Evolutionary conservation across 2,797 vertebrate species (phyloP).

Genomic region (Discoglossus pictus): DNA sequence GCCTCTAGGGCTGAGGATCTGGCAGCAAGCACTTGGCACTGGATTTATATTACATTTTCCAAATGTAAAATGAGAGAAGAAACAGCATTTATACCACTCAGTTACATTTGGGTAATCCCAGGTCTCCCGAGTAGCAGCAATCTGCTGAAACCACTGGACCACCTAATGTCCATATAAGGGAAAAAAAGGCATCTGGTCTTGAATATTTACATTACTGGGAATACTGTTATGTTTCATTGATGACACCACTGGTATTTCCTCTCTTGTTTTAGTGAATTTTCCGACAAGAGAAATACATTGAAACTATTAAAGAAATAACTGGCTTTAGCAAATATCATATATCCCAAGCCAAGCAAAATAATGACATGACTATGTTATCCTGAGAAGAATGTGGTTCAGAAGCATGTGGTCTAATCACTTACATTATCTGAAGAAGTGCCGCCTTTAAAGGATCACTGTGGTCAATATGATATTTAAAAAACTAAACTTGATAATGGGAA

Average conservation of each 20-base stretch:
- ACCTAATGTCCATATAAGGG: constrained; percentile 22
- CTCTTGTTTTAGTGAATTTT: constrained; percentile 13
- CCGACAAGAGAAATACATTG: not conserved
- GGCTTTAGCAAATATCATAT: constrained; percentile 15
- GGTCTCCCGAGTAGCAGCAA: not conserved
- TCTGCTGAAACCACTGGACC: not conserved
- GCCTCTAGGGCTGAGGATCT: constrained; percentile 21
- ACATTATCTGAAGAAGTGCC: too few relatives aligned
- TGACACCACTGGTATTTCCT: constrained; percentile 40
- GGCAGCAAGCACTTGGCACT: constrained; percentile 26
- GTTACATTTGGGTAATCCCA: constrained; percentile 13
- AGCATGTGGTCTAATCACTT: too few relatives aligned
- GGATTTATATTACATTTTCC: constrained; percentile 15
- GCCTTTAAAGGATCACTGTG: too few relatives aligned
- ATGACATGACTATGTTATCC: too few relatives aligned
- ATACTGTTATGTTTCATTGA: constrained; percentile 25
- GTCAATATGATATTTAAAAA: too few relatives aligned
- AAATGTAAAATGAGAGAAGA: constrained; percentile 27
- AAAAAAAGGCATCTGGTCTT: not conserved
- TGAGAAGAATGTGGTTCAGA: too few relatives aligned
- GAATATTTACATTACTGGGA: constrained; percentile 16
- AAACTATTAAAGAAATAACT: not conserved
- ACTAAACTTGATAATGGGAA: too few relatives aligned
- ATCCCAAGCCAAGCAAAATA: not conserved
- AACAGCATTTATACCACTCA: constrained; percentile 3